These are phyloP conservation scores for Drosophila meridionalis DNA, from an alignment of 2,888 invertebrate genomes.

Conservation along the genomic window DNA sequence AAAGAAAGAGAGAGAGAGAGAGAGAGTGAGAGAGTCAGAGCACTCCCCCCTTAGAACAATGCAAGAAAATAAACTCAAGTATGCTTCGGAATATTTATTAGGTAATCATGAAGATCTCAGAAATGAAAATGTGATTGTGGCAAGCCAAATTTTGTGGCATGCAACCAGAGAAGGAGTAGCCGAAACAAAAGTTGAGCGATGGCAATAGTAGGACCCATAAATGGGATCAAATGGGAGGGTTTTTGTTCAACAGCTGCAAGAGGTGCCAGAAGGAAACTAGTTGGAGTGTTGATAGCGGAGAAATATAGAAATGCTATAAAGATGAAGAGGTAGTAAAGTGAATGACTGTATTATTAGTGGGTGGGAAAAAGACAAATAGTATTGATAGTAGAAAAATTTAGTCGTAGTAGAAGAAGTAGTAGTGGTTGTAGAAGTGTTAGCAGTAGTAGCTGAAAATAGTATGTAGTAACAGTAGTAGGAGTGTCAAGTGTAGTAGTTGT, in stretches of 20 bases:
- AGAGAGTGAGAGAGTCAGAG: background rate
- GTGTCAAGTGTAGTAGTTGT: background rate
- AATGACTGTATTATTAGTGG: background rate
- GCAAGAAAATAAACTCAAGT: slow-evolving; percentile 12
- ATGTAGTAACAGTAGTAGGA: background rate
- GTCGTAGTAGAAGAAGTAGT: background rate
- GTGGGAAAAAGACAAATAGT: background rate
- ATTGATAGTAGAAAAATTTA: background rate
- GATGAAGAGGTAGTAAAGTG: background rate
- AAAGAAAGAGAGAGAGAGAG: background rate
- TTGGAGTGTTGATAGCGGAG: background rate
- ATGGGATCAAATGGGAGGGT: background rate
- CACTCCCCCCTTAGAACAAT: background rate
- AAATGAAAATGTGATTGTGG: slow-evolving; percentile 19
- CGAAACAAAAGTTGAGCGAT: background rate
- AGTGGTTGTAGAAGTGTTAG: background rate
- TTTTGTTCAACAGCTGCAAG: background rate
- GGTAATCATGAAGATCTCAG: slow-evolving; percentile 17
- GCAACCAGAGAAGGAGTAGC: background rate
- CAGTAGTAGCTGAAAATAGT: background rate
- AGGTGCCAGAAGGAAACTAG: background rate
- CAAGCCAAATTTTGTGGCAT: background rate
- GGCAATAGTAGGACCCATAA: background rate
- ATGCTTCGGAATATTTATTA: slow-evolving; percentile 36
- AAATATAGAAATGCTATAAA: background rate